phyloP scores from a whole-genome alignment of 1,140 invertebrate species.

The Calliphora vicina region DNA sequence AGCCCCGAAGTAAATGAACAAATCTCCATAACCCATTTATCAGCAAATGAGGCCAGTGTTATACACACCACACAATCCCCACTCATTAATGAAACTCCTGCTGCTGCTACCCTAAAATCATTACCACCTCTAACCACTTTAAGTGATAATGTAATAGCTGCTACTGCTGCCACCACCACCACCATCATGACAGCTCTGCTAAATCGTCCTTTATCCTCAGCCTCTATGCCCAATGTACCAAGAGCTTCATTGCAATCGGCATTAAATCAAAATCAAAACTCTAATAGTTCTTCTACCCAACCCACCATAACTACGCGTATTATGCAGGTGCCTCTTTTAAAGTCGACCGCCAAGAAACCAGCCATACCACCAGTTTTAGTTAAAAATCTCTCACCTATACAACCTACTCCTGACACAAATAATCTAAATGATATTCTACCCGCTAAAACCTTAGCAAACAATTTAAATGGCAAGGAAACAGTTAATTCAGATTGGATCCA shows the following conservation, averaged over 20 bases:
- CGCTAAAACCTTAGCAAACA: background rate
- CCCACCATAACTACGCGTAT: conserved; percentile 56
- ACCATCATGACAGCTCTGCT: background rate
- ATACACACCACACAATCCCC: background rate
- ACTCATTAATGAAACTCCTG: background rate
- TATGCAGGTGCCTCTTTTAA: conserved; percentile 58
- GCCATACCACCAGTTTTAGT: conserved; percentile 60
- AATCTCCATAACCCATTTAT: background rate
- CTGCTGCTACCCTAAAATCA: background rate
- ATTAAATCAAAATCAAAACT: conserved; percentile 40
- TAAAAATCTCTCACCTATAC: conserved; percentile 48
- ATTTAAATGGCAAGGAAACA: background rate
- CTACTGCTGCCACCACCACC: background rate
- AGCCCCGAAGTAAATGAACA: background rate
- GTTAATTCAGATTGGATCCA: conserved; percentile 52
- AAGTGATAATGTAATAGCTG: background rate
- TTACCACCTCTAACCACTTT: background rate
- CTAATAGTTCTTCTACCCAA: background rate
- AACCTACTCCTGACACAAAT: conserved; percentile 37
- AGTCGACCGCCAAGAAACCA: conserved; percentile 58
- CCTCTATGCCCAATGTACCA: conserved; percentile 8
- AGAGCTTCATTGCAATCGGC: conserved; percentile 9
- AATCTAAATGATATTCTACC: conserved; percentile 24
- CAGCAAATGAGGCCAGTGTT: background rate
- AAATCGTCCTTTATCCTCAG: conserved; percentile 1